Percentiles rank a stretch among this genome's conserved stretches.
These are phyloP conservation scores for Puma concolor DNA, from an alignment of 2,113 vertebrate species.

Conservation along the genomic window DNA sequence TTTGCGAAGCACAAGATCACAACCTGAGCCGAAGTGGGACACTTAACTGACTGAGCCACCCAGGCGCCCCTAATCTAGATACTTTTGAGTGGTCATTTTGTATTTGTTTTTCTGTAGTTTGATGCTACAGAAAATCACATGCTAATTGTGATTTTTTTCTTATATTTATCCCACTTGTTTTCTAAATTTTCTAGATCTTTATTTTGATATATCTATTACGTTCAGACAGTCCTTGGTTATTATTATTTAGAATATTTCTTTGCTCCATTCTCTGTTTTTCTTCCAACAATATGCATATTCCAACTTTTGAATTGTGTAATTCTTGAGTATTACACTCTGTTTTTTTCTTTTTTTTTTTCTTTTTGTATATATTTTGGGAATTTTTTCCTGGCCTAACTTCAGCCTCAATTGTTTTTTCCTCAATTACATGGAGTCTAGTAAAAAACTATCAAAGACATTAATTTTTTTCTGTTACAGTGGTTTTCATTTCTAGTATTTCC, in stretches of 20 bases:
- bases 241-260: background rate
- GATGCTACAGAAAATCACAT: background rate
- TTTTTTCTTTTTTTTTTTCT: background rate
- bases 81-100: background rate
- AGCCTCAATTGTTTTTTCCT: background rate
- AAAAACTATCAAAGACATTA: background rate
- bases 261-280: background rate
- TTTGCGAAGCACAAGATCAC: no score
- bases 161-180: background rate
- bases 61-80: background rate
- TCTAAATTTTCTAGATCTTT: background rate
- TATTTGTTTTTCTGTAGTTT: background rate
- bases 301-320: background rate
- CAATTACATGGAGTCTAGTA: background rate
- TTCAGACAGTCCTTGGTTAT: background rate
- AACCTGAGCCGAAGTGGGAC: no score
- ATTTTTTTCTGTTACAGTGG: background rate
- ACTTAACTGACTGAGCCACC: no score
- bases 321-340: background rate
- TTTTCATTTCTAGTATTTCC: background rate
- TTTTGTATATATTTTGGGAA: background rate
- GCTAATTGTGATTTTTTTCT: background rate
- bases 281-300: background rate
- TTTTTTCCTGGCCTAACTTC: background rate
- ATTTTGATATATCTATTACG: background rate